Evolutionary conservation across 2,797 vertebrate species (phyloP), one percentile per base, ranked within the genome.

Genomic region (Melanotaenia pygmaea): DNA sequence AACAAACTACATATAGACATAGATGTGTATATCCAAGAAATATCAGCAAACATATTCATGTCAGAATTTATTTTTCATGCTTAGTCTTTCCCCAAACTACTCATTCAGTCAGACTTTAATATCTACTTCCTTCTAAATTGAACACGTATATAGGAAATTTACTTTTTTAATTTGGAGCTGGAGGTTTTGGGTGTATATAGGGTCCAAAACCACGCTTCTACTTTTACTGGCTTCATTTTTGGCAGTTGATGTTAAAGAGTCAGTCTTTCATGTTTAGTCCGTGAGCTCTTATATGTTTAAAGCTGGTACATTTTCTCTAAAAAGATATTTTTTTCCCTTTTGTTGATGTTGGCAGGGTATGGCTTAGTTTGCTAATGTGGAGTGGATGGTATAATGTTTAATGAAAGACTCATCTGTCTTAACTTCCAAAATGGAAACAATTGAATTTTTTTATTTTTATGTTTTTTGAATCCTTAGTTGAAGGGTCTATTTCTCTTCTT

Each of bases 401-500:
- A 74, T 30, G 67, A 59, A 78, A 74, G 74, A 40, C 79, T 83
- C 72, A 59, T 81, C 73, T 62, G 74, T 70, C 16, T 32, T 50
- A 81, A 90, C 86, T 88, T 90, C 86, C 79, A 24, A 16, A 59
- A 68, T 53, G 50, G 73, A 70, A 47, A 66, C 68, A 66, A 60
- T 35, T 61, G 43, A 76, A 80, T 62, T 69, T 64, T 69, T 64
- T 63, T 20, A 79, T 64, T 53, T 10, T 53, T 3, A 56, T 75
- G 56, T 38, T 63, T 64, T 59, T 61, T 14, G 26, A 77, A 34
- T 30, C 56, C 57, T 45, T 26, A 37, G 58, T 68, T 47, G 35
- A 57, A 34, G 30, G 12, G 53, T 47, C 12, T 8, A 13, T 18
- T 24, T 7, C n/a, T 60, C 5, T 38, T 60, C 37, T 24, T 40